phyloP scores from a whole-genome alignment of 2,113 vertebrate genomes.

The Polypterus bichir region DNA sequence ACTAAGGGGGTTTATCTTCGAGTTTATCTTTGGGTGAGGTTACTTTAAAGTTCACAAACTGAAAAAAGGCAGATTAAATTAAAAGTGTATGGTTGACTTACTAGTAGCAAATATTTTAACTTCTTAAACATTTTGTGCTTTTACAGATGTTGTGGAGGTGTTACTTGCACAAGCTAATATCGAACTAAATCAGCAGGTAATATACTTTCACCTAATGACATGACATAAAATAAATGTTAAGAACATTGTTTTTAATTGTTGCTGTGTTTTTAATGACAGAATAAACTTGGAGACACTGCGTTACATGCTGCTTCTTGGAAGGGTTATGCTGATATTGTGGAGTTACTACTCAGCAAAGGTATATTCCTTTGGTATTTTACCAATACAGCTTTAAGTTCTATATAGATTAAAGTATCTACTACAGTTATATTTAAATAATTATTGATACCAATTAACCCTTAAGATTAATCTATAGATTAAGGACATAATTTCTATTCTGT shows the following conservation, averaged over 20 bases:
- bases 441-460: too few species aligned
- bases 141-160: slow-evolving; percentile 82
- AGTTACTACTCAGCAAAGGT: slow-evolving; percentile 86
- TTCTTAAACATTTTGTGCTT: slow-evolving; percentile 12
- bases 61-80: too few species aligned
- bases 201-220: not conserved
- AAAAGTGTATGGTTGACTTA: too few species aligned
- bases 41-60: too few species aligned
- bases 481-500: too few species aligned
- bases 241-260: slow-evolving; percentile 12
- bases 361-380: slow-evolving; percentile 29
- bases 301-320: slow-evolving; percentile 96
- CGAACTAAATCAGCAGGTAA: slow-evolving; percentile 94
- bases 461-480: too few species aligned
- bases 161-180: slow-evolving; percentile 73
- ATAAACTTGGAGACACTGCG: slow-evolving; percentile 89
- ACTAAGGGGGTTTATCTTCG: too few species aligned
- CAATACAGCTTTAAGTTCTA: slow-evolving; percentile 2
- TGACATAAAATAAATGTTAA: not conserved
- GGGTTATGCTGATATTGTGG: slow-evolving; percentile 90
- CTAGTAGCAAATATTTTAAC: too few species aligned
- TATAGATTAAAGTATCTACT: too few species aligned
- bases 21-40: too few species aligned
- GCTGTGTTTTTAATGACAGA: slow-evolving; percentile 47
- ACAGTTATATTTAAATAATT: too few species aligned